Conservation (phyloP, 2,113 vertebrate species). For the Cercopithecus mona region DNA sequence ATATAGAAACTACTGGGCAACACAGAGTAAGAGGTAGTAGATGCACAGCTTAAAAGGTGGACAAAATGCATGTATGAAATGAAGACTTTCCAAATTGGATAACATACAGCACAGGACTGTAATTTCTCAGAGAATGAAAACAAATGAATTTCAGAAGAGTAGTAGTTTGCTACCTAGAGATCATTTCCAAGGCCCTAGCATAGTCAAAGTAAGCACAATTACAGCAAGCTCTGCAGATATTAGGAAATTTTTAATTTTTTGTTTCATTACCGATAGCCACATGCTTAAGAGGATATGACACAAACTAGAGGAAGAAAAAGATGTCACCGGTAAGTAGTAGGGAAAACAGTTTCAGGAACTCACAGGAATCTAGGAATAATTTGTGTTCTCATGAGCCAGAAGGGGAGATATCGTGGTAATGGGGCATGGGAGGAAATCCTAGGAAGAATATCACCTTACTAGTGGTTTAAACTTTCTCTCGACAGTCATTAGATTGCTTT, state of each 20-base stretch:
- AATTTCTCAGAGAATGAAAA: neutral
- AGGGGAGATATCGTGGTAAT: neutral
- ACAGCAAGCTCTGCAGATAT: neutral
- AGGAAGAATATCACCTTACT: neutral
- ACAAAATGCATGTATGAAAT: neutral
- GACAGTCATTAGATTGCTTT: neutral
- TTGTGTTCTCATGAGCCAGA: neutral
- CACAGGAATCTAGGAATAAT: neutral
- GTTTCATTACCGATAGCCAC: neutral
- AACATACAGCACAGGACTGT: neutral
- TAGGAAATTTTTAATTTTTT: neutral
- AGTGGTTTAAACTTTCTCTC: neutral
- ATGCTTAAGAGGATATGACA: neutral
- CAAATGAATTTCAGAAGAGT: neutral
- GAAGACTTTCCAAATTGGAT: neutral
- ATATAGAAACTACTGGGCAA: neutral
- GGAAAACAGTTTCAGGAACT: neutral
- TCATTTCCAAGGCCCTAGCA: neutral
- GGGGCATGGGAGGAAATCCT: neutral
- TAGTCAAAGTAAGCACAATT: neutral
- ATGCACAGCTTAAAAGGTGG: neutral
- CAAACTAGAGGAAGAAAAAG: neutral
- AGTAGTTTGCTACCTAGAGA: neutral
- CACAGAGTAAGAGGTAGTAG: neutral
- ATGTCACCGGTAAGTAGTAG: neutral